These are phyloP conservation scores for Trididemnum nubilum DNA, from an alignment of 23 tunicate species.

Conservation along the genomic window DNA sequence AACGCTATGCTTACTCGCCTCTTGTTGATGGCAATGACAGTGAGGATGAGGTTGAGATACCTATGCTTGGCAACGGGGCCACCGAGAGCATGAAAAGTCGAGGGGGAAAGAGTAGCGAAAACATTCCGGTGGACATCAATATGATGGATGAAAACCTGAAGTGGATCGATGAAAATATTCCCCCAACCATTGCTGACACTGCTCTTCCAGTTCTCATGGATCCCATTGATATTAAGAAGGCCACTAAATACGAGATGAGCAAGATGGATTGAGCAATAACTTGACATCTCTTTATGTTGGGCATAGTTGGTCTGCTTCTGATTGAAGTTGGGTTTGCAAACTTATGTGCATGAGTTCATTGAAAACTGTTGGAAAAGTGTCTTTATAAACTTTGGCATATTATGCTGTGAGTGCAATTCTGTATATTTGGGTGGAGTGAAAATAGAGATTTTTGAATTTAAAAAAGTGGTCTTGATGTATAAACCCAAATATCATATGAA, in stretches of 20 bases:
- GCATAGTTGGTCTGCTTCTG: too few relatives aligned
- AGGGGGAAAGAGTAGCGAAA: conserved; percentile 20
- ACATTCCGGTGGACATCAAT: conserved; percentile 24
- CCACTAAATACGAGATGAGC: conserved; percentile 95
- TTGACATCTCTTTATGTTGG: background rate
- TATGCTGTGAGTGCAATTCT: too few relatives aligned
- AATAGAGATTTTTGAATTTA: too few relatives aligned
- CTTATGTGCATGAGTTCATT: too few relatives aligned
- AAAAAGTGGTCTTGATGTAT: too few relatives aligned
- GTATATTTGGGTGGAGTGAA: too few relatives aligned
- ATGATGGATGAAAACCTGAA: conserved; percentile 82
- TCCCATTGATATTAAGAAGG: conserved; percentile 81
- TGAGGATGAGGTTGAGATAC: conserved; percentile 64
- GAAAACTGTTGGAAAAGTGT: too few relatives aligned
- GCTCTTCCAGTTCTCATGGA: conserved; percentile 93
- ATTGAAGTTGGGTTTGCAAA: too few relatives aligned
- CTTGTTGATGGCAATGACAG: conserved; percentile 87
- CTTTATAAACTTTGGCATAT: too few relatives aligned
- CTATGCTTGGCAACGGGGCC: conserved; percentile 74
- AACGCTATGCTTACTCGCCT: conserved; percentile 97
- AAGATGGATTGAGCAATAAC: conserved; percentile 93
- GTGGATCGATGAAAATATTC: conserved; percentile 99
- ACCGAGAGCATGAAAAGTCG: conserved; percentile 88
- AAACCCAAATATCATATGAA: too few relatives aligned
- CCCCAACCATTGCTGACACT: conserved; percentile 83